A percentile compares a stretch with the other conserved stretches of the same genome.
Evolutionary conservation across 2,113 vertebrate genomes (phyloP).

Genomic region (Ictalurus punctatus): DNA sequence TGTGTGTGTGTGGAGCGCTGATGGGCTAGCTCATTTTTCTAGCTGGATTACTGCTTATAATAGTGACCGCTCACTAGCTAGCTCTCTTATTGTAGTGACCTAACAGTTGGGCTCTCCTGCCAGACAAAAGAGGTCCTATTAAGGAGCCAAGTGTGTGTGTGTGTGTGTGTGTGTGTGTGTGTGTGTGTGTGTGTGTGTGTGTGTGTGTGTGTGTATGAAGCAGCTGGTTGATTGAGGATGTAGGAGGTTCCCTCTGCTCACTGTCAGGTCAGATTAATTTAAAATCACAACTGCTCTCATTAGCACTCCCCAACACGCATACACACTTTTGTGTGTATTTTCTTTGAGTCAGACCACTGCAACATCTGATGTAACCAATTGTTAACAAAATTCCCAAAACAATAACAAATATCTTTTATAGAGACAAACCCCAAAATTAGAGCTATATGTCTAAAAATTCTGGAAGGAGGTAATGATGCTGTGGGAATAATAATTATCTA

Average conservation of each 20-base stretch:
- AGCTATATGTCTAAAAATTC: not conserved
- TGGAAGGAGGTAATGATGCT: not conserved
- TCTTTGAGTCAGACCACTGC: not conserved
- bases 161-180: not conserved
- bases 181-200: not conserved
- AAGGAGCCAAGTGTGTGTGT: not conserved
- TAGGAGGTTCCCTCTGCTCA: constrained; percentile 20
- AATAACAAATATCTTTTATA: not conserved
- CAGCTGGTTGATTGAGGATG: constrained; percentile 27
- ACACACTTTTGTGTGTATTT: constrained; percentile 5
- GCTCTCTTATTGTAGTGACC: not conserved
- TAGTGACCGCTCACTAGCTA: not conserved
- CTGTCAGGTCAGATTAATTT: constrained; percentile 48
- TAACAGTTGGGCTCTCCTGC: not conserved
- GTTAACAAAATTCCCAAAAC: not conserved
- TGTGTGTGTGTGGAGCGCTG: not conserved
- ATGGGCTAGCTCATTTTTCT: not conserved
- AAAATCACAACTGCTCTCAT: constrained; percentile 23
- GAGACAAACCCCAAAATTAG: not conserved
- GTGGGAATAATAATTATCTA: not conserved
- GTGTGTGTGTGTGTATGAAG: not conserved
- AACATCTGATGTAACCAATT: not conserved
- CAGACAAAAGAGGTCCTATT: constrained; percentile 15
- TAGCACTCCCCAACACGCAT: not conserved
- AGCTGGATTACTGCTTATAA: not conserved